Base-by-base conservation (phyloP, 2,797 vertebrate species). In the Selene dorsalis region DNA sequence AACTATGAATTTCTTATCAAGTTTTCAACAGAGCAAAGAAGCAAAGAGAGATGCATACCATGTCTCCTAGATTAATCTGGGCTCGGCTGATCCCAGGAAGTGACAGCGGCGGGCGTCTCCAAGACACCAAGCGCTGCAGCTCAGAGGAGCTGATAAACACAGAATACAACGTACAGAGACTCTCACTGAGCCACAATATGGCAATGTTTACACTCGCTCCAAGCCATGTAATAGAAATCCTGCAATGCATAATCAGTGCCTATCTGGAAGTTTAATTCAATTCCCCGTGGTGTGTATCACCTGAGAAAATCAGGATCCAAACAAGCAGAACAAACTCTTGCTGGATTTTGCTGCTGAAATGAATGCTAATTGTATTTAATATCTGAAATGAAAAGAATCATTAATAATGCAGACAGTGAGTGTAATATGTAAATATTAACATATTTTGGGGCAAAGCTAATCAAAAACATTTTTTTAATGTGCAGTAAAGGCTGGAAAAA, bases 141-240 rank as follows among this genome's bases (percentile, higher is more conserved):
- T 59, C 79, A 59, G 74, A 81, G 76, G 77, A 84, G 80, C 80
- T 72, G 80, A 89, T 89, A 81, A 88, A 84, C 84, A 79, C 41
- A 67, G 73, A 85, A 85, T 70, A 60, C 77, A 74, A 70, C 69
- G 43, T 71, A 66, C 75, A 39, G 83, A 84, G 80, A 76, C 70
- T 89, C 90, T 88, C 78, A 39, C 84, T 56, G 73, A 85, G 88
- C 75, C 48, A 70, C 90, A 92, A 90, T 93, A 91, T 92, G 92
- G 81, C 86, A 87, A 84, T 93, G 91, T 93, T 92, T 93, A 91
- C 90, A 90, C 88, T 90, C 76, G 91, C 91, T 90, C 71, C 82
- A 64, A 90, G 92, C 86, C 67, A 88, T 88, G 84, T 89, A 87
- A 77, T 78, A 82, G 80, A 85, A 86, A 85, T 87, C 80, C 85